Evolutionary conservation across 1,140 invertebrate genomes (phyloP).

Genomic region (Archivesica marissinica): DNA sequence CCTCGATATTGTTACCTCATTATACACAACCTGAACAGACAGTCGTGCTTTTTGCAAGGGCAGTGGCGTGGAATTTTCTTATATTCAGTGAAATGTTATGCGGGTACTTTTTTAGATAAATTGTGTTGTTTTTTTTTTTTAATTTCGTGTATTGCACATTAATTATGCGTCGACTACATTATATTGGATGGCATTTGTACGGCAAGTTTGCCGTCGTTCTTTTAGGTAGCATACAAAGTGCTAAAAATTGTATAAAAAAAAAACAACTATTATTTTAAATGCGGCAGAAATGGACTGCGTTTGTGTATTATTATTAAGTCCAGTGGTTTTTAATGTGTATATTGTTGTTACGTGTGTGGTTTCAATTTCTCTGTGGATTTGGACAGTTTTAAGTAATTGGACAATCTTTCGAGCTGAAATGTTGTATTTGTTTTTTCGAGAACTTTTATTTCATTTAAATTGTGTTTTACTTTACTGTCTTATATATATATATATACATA

Average conservation of each 20-base stretch:
- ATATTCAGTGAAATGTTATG: conserved; percentile 19
- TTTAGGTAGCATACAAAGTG: conserved; percentile 12
- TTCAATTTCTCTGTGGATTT: too few relatives aligned
- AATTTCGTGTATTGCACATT: conserved; percentile 20
- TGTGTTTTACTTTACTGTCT: too few relatives aligned
- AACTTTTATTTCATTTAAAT: too few relatives aligned
- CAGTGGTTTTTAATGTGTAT: conserved; percentile 1
- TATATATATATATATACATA: too few relatives aligned
- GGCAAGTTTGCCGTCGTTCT: too few relatives aligned
- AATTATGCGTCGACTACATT: background rate
- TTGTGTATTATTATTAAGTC: background rate
- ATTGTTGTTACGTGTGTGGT: background rate
- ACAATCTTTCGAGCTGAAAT: too few relatives aligned
- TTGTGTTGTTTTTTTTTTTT: conserved; percentile 12
- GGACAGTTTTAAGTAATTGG: too few relatives aligned
- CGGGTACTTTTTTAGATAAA: conserved; percentile 41
- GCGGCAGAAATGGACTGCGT: conserved; percentile 9
- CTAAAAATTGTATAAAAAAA: too few relatives aligned
- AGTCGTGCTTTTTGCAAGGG: background rate
- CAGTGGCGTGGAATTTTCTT: background rate
- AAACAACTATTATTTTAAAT: conserved; percentile 11
- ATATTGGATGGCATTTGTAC: conserved; percentile 1
- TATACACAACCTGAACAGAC: background rate
- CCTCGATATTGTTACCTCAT: conserved; percentile 28
- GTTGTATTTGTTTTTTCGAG: too few relatives aligned